phyloP scores from a whole-genome alignment of 2,888 invertebrate species.

The Electrophaes corylata region DNA sequence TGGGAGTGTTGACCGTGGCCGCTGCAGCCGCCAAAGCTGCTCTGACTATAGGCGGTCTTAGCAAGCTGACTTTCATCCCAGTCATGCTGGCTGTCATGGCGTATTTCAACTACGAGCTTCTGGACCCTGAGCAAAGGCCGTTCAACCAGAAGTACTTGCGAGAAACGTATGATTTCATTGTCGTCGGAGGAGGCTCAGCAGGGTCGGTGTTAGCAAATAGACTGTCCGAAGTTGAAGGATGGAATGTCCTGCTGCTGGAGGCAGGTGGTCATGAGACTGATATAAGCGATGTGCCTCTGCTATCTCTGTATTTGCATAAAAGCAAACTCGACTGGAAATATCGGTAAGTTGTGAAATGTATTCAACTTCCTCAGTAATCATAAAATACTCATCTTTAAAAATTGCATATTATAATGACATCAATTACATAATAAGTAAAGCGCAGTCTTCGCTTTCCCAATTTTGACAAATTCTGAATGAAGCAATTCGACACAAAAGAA shows the following conservation, averaged over 20 bases:
- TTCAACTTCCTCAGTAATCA: background rate
- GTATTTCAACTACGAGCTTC: conserved; percentile 93
- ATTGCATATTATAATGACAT: conserved; percentile 16
- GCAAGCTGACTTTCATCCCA: conserved; percentile 90
- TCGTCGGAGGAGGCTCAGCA: conserved; percentile 93
- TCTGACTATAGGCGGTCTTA: conserved; percentile 87
- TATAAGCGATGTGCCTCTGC: conserved; percentile 92
- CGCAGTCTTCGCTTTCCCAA: too few species aligned
- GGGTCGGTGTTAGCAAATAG: conserved; percentile 93
- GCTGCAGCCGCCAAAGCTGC: conserved; percentile 89
- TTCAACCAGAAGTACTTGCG: conserved; percentile 87
- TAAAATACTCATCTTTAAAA: conserved; percentile 9
- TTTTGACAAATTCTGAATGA: background rate
- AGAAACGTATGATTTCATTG: conserved; percentile 91
- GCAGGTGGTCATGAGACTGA: conserved; percentile 95
- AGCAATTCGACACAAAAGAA: conserved; percentile 8
- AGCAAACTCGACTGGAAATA: conserved; percentile 97
- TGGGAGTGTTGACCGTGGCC: conserved; percentile 78
- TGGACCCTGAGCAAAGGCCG: conserved; percentile 93
- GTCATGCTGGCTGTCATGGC: conserved; percentile 90
- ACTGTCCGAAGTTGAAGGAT: conserved; percentile 89
- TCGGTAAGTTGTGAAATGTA: conserved; percentile 76
- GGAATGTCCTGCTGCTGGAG: conserved; percentile 92
- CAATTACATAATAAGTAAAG: conserved; percentile 26
- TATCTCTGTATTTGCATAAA: conserved; percentile 95